Evolutionary conservation across 2,888 invertebrate species (phyloP).

Genomic region (Eupithecia abbreviata): DNA sequence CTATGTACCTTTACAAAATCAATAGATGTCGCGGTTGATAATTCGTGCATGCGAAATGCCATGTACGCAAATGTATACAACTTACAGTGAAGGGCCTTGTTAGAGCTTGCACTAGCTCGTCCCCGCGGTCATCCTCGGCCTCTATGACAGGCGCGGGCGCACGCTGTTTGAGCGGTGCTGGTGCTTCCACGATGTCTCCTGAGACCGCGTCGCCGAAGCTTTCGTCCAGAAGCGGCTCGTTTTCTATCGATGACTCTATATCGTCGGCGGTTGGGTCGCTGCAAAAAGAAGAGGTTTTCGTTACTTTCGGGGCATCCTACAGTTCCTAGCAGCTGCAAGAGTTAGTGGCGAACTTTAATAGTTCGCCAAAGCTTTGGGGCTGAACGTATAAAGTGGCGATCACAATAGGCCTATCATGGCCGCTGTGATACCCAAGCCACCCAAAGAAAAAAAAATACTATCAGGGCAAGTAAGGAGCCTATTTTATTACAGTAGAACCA

Average conservation of each 20-base stretch:
- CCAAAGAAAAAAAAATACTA: too few species aligned
- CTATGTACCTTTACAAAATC: too few species aligned
- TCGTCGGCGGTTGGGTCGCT: slow-evolving; percentile 76
- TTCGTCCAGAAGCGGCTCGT: slow-evolving; percentile 72
- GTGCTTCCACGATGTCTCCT: slow-evolving; percentile 73
- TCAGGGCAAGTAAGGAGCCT: too few species aligned
- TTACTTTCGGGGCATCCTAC: neutral
- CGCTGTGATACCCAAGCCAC: too few species aligned
- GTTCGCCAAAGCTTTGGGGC: too few species aligned
- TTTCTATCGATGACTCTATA: slow-evolving; percentile 64
- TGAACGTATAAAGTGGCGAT: too few species aligned
- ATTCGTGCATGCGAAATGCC: neutral
- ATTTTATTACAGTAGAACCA: too few species aligned
- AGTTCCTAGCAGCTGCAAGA: too few species aligned
- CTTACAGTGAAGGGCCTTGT: slow-evolving; percentile 77
- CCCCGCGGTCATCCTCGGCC: slow-evolving; percentile 63
- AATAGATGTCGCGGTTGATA: too few species aligned
- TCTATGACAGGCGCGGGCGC: slow-evolving; percentile 71
- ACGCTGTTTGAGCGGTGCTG: slow-evolving; percentile 70
- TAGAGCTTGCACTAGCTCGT: slow-evolving; percentile 76
- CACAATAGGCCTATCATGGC: too few species aligned
- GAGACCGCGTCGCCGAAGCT: slow-evolving; percentile 77
- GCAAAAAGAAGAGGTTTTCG: slow-evolving; percentile 26
- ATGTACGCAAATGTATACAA: slow-evolving; percentile 33
- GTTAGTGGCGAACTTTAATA: too few species aligned